Percentiles rank a stretch among this genome's conserved stretches.
Evolutionary conservation across 2,797 vertebrate genomes (phyloP).

Genomic region (Mormyrops attenuatus): DNA sequence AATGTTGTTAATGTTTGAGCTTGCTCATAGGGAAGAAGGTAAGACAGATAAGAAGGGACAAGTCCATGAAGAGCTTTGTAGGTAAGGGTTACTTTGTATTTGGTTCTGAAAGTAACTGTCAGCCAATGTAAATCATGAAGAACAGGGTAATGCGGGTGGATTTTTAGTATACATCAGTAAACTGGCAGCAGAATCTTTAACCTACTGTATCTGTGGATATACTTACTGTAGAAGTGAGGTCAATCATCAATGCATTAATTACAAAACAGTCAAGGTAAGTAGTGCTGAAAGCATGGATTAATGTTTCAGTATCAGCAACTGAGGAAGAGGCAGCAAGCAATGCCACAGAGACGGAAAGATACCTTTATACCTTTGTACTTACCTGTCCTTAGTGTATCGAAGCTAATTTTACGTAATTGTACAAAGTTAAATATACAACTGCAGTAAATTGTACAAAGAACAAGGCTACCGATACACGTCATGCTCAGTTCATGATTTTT

Average conservation of each 20-base stretch:
- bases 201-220: not conserved
- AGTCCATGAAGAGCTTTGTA: not conserved
- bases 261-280: not conserved
- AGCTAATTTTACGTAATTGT: not conserved
- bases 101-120: not conserved
- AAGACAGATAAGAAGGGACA: not conserved
- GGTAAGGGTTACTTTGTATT: not conserved
- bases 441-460: not conserved
- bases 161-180: not conserved
- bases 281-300: not conserved
- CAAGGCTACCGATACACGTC: not conserved
- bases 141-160: not conserved
- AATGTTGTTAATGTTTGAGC: not conserved
- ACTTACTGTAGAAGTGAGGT: not conserved
- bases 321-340: not conserved
- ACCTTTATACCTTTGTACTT: not conserved
- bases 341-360: not conserved
- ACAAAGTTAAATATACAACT: not conserved
- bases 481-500: not conserved
- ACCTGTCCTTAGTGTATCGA: not conserved
- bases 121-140: not conserved
- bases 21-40: not conserved
- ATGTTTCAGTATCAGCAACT: not conserved
- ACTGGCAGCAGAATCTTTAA: not conserved
- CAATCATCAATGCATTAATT: not conserved